A percentile compares a stretch with the other conserved stretches of the same genome.
These are phyloP conservation scores for Craseonycteris thonglongyai DNA, from an alignment of 2,113 vertebrate species.

Conservation along the genomic window DNA sequence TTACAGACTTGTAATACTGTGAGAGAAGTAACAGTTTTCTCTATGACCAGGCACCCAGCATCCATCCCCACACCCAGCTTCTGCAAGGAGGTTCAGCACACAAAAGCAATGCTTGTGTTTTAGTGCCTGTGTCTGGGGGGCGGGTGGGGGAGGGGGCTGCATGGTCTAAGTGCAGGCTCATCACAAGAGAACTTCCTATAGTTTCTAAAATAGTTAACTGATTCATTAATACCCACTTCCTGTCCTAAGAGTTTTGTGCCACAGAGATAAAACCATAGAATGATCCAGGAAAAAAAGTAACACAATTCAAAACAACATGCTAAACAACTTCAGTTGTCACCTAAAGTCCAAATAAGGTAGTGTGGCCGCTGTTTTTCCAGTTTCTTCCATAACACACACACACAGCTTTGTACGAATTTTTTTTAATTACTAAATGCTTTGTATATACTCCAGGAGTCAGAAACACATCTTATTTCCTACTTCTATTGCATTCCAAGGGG, in stretches of 20 bases:
- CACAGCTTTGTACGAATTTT: background rate
- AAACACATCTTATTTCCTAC: background rate
- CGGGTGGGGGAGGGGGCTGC: fast-evolving
- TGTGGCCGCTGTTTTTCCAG: fast-evolving
- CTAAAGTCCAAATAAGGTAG: background rate
- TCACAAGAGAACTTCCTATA: background rate
- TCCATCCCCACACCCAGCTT: background rate
- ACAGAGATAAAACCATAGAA: background rate
- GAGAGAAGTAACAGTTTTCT: background rate
- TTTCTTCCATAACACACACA: background rate
- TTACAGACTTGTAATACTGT: background rate
- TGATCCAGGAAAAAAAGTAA: background rate
- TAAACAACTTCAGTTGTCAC: background rate
- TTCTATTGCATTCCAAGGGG: background rate
- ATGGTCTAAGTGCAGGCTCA: background rate
- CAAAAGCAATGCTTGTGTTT: background rate
- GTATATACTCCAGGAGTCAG: fast-evolving
- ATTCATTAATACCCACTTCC: background rate
- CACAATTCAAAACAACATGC: background rate
- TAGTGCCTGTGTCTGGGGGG: background rate
- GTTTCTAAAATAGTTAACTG: background rate
- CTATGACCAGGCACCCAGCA: background rate
- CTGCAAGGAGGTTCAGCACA: background rate
- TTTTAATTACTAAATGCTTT: background rate
- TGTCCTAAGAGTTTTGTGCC: background rate